Evolutionary conservation across 2,797 vertebrate species (phyloP).

Genomic region (Myotis vivesi): DNA sequence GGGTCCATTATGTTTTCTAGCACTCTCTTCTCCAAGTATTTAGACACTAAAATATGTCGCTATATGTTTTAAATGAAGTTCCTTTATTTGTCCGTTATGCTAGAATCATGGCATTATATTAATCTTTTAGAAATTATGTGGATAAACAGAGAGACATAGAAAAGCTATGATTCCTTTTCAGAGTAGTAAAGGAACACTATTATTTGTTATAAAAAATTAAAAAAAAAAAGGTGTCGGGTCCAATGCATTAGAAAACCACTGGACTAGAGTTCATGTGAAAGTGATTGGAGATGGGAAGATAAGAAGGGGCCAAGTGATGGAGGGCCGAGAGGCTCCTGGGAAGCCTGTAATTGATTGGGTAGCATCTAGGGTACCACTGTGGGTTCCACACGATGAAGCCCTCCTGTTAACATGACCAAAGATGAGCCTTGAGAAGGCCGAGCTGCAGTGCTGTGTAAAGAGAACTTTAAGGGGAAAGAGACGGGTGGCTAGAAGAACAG

Average conservation of each 20-base stretch:
- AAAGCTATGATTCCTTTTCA: background rate
- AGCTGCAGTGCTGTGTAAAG: background rate
- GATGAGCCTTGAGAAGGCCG: background rate
- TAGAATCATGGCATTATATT: background rate
- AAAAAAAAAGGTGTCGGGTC: background rate
- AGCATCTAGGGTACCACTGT: background rate
- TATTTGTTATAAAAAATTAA: background rate
- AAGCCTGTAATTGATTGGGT: background rate
- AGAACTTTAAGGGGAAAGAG: background rate
- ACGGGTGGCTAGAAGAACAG: background rate
- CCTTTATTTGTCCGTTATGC: background rate
- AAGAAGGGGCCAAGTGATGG: background rate
- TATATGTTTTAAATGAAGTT: slow-evolving; percentile 1
- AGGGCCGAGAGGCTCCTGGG: background rate
- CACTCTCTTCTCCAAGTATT: slow-evolving; percentile 26
- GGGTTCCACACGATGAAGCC: background rate
- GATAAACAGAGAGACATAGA: background rate
- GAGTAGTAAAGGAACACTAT: background rate
- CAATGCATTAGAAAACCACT: background rate
- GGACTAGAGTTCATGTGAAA: background rate
- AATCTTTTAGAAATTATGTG: background rate
- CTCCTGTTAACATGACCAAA: background rate
- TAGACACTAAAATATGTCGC: background rate
- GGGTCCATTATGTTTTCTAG: background rate
- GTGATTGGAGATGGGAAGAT: background rate